Evolutionary conservation across 2,113 vertebrate species (phyloP), one percentile per base, ranked within the genome.

Genomic region (Hucho hucho): DNA sequence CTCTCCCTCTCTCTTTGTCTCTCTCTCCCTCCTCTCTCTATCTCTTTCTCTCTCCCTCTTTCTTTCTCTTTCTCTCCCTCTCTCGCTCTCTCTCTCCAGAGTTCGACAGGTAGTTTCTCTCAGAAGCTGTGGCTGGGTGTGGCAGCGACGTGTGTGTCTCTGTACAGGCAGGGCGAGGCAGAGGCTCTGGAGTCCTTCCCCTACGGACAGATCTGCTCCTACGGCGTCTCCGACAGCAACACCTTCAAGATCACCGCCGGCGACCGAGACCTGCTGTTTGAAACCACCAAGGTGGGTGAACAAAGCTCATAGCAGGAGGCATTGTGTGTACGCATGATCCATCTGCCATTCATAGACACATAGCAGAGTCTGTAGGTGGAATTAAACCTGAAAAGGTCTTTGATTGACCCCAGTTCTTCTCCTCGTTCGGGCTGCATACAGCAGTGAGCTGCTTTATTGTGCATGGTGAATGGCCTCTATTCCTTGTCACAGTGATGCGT

Each of bases 81-180:
- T 11, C 7, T 11, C 9, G 11, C 37, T 11, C 9, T 11, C 7
- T 2, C 37, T 43, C 70, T 81, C 29, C 89, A 98, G 96, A 96
- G 93, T 84, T 93, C 94, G 0, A 87, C 92, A 11, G 93, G 91
- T 37, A 93, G 91, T 1, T 89, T 93, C 81, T 93, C 94, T 26
- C 95, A 97, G 92, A 95, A 92, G 75, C 87, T 96, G 73, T 98
- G 95, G 94, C 84, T 98, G 90, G 93, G 94, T 32, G 91, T 98
- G 4, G 95, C 95, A 1, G 95, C 96, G 77, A 93, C 95, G 71
- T 94, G 94, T 0, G 93, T 97, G 75, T 96, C 95, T 18, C 91
- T 98, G 70, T 98, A 96, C 87, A 94, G 93, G 64, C 95, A 95
- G 0, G 96, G 96, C 3, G 96, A 97, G 77, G 92, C 94, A 0